These are phyloP conservation scores for Neolamprologus cancellatus DNA, from an alignment of 2,113 vertebrate species.

Conservation along the genomic window DNA sequence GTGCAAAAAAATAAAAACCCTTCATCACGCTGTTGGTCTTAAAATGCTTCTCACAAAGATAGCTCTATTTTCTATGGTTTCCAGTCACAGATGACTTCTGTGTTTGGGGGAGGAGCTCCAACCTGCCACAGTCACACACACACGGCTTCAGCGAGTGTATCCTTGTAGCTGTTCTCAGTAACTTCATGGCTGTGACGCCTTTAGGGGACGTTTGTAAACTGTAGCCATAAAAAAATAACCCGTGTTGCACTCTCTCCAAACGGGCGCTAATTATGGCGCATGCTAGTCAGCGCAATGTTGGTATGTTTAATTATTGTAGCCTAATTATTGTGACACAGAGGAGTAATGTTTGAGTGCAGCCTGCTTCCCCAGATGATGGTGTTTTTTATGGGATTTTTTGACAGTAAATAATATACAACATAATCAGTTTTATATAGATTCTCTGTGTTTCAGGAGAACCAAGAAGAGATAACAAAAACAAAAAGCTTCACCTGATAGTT, in stretches of 20 bases:
- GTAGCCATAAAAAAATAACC: background rate
- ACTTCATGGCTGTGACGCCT: background rate
- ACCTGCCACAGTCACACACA: rapidly evolving
- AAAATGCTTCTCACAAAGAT: background rate
- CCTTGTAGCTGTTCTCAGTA: background rate
- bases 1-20: background rate
- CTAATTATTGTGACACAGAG: background rate
- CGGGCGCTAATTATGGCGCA: background rate
- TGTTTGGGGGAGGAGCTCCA: background rate
- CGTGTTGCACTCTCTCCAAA: rapidly evolving
- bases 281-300: background rate
- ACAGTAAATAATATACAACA: background rate
- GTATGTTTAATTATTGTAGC: rapidly evolving
- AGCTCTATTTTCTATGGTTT: background rate
- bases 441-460: background rate
- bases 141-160: background rate
- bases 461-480: background rate
- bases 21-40: background rate
- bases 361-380: background rate
- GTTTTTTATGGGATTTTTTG: background rate
- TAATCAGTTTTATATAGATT: background rate
- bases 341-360: background rate
- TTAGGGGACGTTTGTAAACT: background rate
- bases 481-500: background rate
- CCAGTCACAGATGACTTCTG: background rate